Evolutionary conservation across 2,113 vertebrate genomes (phyloP), one percentile per base, ranked within the genome.

Genomic region (Oncorhynchus masou): DNA sequence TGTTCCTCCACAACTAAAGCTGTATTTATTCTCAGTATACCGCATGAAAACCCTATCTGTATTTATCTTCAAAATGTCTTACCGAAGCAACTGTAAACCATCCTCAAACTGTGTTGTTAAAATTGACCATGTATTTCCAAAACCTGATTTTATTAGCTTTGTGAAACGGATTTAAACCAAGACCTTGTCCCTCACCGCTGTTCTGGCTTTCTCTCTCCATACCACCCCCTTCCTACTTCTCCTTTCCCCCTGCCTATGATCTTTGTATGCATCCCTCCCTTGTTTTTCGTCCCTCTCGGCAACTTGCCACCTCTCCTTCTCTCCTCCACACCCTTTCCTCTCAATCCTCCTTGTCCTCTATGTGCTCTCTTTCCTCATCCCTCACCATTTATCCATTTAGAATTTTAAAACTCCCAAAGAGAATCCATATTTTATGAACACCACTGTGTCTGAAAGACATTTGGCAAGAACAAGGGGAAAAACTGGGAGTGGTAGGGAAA

Each of bases 401-500:
- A 27, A 24, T 29, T 67, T 67, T 22, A 68, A 83, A 86, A 82
- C 72, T 68, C 73, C 74, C 59, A 51, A 77, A 81, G 79, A 84
- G 81, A 77, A 80, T 84, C 74, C 75, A 75, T 70, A 83, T 88
- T 82, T 85, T 68, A 57, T 74, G 13, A 83, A 83, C 68, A 73
- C 64, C 4, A 49, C 71, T 79, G 80, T 65, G 73, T 80, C 68
- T 72, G 4, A 85, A 74, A 80, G 68, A 82, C 62, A 34, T 76
- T 89, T 89, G 85, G 89, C 85, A 86, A 74, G 65, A 64, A 66
- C 1, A 2, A 71, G 69, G 45, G 74, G 73, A 48, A 82, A 90
- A 80, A 51, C 45, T 54, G 81, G 85, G 85, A 87, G 85, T 81
- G 89, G 86, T 80, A 57, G 74, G 84, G 83, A 90, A 88, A 92